A percentile compares a stretch with the other conserved stretches of the same genome.
Evolutionary conservation across 2,797 vertebrate genomes (phyloP).

Genomic region (Lepus townsendii): DNA sequence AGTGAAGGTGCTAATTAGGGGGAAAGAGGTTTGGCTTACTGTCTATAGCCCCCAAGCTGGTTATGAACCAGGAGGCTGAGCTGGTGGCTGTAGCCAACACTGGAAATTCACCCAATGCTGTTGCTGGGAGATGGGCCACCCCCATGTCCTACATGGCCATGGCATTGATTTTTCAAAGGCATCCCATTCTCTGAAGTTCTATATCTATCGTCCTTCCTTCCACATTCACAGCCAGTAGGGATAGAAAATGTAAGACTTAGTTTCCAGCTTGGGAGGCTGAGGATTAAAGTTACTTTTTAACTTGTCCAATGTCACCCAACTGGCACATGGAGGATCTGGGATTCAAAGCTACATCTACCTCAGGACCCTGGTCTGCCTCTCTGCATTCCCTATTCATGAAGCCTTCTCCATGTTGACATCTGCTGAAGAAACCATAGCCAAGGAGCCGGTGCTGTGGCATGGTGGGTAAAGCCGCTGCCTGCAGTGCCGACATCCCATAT

Average conservation of each 20-base stretch:
- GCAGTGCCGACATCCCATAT: too few species aligned
- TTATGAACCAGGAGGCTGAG: neutral
- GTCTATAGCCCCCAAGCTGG: neutral
- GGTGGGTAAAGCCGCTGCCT: too few species aligned
- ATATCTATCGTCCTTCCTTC: neutral
- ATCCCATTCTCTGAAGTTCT: neutral
- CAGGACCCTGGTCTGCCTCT: fast-evolving
- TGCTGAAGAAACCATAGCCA: too few species aligned
- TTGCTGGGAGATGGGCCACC: fast-evolving
- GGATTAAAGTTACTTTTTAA: neutral
- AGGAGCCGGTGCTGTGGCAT: too few species aligned
- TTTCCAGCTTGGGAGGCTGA: neutral
- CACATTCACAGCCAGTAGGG: neutral
- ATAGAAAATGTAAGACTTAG: neutral
- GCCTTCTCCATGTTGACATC: neutral
- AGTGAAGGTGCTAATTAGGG: neutral
- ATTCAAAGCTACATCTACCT: neutral
- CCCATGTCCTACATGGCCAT: neutral
- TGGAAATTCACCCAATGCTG: neutral
- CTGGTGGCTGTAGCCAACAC: neutral
- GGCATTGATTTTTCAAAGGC: too few species aligned
- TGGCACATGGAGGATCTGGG: neutral
- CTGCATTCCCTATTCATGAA: neutral
- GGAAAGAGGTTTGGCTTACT: neutral
- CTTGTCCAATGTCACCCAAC: neutral